Conservation (phyloP, 2,888 invertebrate species). For the Branchellion lobata region DNA sequence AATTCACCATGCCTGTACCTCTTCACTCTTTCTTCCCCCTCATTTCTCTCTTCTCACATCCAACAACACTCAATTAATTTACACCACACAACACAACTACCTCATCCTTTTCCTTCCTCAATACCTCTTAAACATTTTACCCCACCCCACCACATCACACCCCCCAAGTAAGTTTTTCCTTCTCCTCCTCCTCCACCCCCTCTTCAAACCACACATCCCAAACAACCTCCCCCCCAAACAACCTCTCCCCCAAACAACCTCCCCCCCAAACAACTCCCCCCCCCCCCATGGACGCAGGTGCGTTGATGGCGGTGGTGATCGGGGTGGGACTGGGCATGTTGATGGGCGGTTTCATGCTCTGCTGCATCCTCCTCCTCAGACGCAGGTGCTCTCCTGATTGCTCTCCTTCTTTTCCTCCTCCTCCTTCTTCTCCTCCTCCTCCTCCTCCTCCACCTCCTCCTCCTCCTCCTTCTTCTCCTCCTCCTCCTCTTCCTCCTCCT, state of each 20-base stretch:
- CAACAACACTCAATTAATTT: neutral
- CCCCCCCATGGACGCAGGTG: neutral
- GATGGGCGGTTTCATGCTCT: neutral
- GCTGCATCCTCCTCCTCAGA: neutral
- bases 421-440: too few relatives aligned
- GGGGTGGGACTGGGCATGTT: neutral
- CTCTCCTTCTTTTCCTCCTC: neutral
- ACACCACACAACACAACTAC: neutral
- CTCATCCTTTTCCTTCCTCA: too few relatives aligned
- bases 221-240: too few relatives aligned
- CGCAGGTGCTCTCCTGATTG: neutral
- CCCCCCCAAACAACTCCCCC: neutral
- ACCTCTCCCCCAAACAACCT: neutral
- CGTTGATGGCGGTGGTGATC: constrained; percentile 2
- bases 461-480: neutral
- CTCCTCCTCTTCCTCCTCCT: neutral
- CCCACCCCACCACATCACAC: too few relatives aligned
- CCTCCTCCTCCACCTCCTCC: constrained; percentile 5
- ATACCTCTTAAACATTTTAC: too few relatives aligned
- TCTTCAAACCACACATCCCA: neutral
- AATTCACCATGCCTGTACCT: neutral
- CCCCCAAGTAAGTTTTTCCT: neutral
- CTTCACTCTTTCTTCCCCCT: neutral
- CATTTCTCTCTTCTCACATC: neutral
- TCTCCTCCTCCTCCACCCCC: neutral